A percentile compares a stretch with the other conserved stretches of the same genome.
Evolutionary conservation across 1,140 invertebrate species (phyloP).

Genomic region (Bombus affinis): DNA sequence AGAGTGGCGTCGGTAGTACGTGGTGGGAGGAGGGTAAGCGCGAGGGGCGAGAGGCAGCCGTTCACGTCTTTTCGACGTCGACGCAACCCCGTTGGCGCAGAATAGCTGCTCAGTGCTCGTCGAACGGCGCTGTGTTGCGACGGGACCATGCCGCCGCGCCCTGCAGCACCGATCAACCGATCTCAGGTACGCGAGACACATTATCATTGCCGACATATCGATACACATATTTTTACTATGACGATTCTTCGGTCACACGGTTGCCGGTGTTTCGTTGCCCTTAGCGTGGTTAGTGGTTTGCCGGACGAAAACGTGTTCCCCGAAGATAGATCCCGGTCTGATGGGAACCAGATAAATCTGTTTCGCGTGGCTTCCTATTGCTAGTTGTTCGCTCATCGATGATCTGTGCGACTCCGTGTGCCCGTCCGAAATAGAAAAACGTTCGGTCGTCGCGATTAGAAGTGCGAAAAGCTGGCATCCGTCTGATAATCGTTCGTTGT

Average conservation of each 20-base stretch:
- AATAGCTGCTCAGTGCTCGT: conserved; percentile 78
- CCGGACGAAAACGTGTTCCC: conserved; percentile 13
- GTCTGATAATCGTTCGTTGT: not conserved
- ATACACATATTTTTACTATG: not conserved
- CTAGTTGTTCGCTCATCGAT: not conserved
- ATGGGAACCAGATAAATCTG: conserved; percentile 16
- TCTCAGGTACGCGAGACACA: conserved; percentile 76
- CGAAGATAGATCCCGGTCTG: conserved; percentile 14
- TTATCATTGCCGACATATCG: conserved; percentile 33
- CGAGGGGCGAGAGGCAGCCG: conserved; percentile 34
- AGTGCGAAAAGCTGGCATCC: not conserved
- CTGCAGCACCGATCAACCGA: conserved; percentile 76
- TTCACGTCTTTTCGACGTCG: conserved; percentile 79
- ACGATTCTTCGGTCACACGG: not conserved
- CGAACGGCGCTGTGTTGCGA: conserved; percentile 80
- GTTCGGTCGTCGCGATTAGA: not conserved
- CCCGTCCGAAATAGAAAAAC: too few species aligned
- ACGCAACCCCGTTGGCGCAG: conserved; percentile 78
- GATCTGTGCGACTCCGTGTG: conserved; percentile 11
- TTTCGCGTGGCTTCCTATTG: not conserved
- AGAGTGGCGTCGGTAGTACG: conserved; percentile 51
- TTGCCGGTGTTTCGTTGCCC: too few species aligned
- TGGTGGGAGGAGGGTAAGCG: conserved; percentile 28
- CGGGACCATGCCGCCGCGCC: conserved; percentile 81
- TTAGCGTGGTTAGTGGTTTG: not conserved